Percentiles rank a stretch among this genome's conserved stretches.
These are phyloP conservation scores for Lucilia sericata DNA, from an alignment of 1,140 invertebrate genomes.

Conservation along the genomic window DNA sequence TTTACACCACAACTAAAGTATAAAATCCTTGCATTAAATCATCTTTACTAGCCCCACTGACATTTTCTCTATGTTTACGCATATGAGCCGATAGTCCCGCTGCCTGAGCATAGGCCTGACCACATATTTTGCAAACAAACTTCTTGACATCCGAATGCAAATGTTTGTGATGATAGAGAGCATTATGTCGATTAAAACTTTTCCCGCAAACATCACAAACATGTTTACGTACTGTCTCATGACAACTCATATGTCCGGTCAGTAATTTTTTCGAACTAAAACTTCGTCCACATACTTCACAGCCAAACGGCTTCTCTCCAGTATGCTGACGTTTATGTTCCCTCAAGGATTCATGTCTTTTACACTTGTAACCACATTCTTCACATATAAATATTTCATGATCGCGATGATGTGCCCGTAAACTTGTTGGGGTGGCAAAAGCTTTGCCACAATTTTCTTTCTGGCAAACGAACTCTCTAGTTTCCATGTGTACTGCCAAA, in stretches of 20 bases:
- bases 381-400: slow-evolving; percentile 16
- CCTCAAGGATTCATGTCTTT: not conserved
- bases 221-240: slow-evolving; percentile 3
- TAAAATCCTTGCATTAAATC: too few relatives aligned
- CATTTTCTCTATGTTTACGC: slow-evolving; percentile 10
- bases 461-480: slow-evolving; percentile 55
- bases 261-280: slow-evolving; percentile 87
- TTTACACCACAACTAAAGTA: too few relatives aligned
- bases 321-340: slow-evolving; percentile 71
- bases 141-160: slow-evolving; percentile 86
- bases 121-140: slow-evolving; percentile 75
- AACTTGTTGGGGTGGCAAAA: slow-evolving; percentile 52
- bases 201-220: slow-evolving; percentile 11
- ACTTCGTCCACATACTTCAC: slow-evolving; percentile 76
- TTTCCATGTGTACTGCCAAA: slow-evolving; percentile 54
- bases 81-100: slow-evolving; percentile 21
- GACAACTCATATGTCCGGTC: slow-evolving; percentile 71
- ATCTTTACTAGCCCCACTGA: too few relatives aligned
- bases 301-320: slow-evolving; percentile 81
- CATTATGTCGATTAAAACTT: slow-evolving; percentile 17
- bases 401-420: not conserved
- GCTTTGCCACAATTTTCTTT: slow-evolving; percentile 59
- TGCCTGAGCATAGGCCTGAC: slow-evolving; percentile 23
- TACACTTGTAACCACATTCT: slow-evolving; percentile 32
- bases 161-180: slow-evolving; percentile 70